Evolutionary conservation across 2,797 vertebrate species (phyloP).

Genomic region (Myripristis jacobus): DNA sequence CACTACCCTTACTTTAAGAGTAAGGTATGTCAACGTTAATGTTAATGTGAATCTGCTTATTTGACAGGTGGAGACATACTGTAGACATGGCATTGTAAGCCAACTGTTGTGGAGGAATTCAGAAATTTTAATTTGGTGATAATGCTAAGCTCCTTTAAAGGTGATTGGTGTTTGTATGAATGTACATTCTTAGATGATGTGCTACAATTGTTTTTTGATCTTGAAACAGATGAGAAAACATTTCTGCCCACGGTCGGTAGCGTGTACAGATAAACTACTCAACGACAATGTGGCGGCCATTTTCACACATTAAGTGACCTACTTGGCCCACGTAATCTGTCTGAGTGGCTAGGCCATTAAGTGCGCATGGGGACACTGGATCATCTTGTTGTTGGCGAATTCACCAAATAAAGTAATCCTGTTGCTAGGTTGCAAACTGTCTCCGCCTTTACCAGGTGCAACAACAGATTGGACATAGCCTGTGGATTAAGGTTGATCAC

Average conservation of each 20-base stretch:
- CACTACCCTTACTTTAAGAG: constrained; percentile 89
- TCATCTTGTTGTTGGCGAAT: constrained; percentile 80
- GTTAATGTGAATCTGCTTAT: neutral
- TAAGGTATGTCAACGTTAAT: constrained; percentile 77
- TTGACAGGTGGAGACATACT: neutral
- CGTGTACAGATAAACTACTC: neutral
- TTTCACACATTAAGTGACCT: constrained; percentile 56
- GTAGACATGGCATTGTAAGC: neutral
- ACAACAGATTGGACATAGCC: constrained; percentile 70
- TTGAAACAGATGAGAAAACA: neutral
- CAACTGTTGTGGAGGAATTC: neutral
- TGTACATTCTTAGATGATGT: neutral
- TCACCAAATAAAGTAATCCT: constrained; percentile 78
- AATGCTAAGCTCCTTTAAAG: neutral
- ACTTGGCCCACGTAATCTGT: constrained; percentile 71
- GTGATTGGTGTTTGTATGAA: neutral
- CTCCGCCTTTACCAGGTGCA: constrained; percentile 70
- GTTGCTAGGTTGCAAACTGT: constrained; percentile 76
- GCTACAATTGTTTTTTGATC: neutral
- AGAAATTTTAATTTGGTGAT: neutral
- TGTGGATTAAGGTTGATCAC: constrained; percentile 72
- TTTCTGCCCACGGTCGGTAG: neutral
- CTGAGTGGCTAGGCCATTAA: constrained; percentile 70
- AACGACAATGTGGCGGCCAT: constrained; percentile 40
- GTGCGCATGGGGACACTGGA: constrained; percentile 60